Evolutionary conservation across 2,888 invertebrate genomes (phyloP).

Genomic region (Choristoneura rosaceana): DNA sequence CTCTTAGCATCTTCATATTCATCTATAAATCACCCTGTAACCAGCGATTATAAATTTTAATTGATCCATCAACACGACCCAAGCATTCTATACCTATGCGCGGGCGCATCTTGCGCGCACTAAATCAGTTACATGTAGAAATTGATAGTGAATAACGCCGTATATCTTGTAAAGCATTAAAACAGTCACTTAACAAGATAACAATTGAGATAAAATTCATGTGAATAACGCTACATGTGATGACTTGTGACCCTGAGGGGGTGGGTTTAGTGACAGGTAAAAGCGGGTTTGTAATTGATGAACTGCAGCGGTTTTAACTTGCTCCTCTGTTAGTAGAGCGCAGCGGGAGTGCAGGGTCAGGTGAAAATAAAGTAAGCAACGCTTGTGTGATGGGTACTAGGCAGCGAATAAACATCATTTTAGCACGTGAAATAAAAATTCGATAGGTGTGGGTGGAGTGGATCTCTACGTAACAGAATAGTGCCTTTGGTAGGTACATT

Average conservation of each 20-base stretch:
- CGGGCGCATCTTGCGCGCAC: slow-evolving; percentile 42
- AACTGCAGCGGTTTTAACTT: background rate
- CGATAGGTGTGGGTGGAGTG: too few relatives aligned
- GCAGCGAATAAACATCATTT: too few relatives aligned
- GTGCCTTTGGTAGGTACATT: too few relatives aligned
- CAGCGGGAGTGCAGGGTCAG: too few relatives aligned
- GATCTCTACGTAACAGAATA: too few relatives aligned
- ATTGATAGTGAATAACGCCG: slow-evolving; percentile 56
- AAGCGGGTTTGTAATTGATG: slow-evolving; percentile 33
- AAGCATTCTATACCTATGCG: slow-evolving; percentile 30
- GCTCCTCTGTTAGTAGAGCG: background rate
- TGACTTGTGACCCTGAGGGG: slow-evolving; percentile 54
- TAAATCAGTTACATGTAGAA: slow-evolving; percentile 53
- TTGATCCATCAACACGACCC: slow-evolving; percentile 37
- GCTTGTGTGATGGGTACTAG: too few relatives aligned
- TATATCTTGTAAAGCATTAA: slow-evolving; percentile 59
- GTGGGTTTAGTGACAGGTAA: slow-evolving; percentile 29
- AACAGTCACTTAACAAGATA: slow-evolving; percentile 60
- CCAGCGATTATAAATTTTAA: slow-evolving; percentile 39
- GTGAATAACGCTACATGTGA: slow-evolving; percentile 51
- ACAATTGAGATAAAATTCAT: slow-evolving; percentile 67
- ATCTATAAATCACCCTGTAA: slow-evolving; percentile 26
- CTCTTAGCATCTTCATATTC: background rate
- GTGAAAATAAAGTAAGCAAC: too few relatives aligned
- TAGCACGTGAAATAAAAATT: too few relatives aligned